Conservation (phyloP, 2,888 invertebrate genomes). For the Mamestra brassicae region DNA sequence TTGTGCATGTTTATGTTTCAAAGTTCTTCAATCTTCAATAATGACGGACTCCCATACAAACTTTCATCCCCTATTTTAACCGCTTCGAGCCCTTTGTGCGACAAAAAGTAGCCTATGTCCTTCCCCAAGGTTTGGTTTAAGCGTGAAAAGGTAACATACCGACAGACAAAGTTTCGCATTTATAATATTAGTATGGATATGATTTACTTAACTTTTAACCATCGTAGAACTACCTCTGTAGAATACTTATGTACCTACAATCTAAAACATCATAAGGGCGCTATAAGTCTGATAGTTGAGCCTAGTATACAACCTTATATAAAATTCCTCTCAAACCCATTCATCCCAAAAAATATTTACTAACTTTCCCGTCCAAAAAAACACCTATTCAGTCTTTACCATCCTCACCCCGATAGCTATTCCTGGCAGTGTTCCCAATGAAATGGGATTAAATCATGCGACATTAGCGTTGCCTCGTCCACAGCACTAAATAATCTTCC, state of each 20-base stretch:
- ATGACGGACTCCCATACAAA: too few species aligned
- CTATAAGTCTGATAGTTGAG: background rate
- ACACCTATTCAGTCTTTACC: slow-evolving; percentile 51
- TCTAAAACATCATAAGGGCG: background rate
- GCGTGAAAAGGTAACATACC: too few species aligned
- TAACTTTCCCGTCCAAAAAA: slow-evolving; percentile 40
- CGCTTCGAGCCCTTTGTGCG: too few species aligned
- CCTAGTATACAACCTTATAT: too few species aligned
- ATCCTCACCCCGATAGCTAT: slow-evolving; percentile 56
- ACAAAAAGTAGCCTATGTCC: too few species aligned
- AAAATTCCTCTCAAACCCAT: background rate
- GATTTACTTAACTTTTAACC: too few species aligned
- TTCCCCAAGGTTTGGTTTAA: too few species aligned
- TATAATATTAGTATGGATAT: too few species aligned
- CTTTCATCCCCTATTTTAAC: too few species aligned
- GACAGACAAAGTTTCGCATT: too few species aligned
- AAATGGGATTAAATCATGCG: slow-evolving; percentile 90
- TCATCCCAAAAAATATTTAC: slow-evolving; percentile 32
- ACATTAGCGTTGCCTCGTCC: slow-evolving; percentile 85
- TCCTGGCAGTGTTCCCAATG: slow-evolving; percentile 86
- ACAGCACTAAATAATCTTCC: slow-evolving; percentile 89
- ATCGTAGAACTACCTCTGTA: background rate
- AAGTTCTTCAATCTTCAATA: too few species aligned
- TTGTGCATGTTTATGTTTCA: too few species aligned
- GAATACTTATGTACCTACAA: background rate